A percentile compares a stretch with the other conserved stretches of the same genome.
Conservation (phyloP, 2,113 vertebrate genomes). For the Myotis davidii region DNA sequence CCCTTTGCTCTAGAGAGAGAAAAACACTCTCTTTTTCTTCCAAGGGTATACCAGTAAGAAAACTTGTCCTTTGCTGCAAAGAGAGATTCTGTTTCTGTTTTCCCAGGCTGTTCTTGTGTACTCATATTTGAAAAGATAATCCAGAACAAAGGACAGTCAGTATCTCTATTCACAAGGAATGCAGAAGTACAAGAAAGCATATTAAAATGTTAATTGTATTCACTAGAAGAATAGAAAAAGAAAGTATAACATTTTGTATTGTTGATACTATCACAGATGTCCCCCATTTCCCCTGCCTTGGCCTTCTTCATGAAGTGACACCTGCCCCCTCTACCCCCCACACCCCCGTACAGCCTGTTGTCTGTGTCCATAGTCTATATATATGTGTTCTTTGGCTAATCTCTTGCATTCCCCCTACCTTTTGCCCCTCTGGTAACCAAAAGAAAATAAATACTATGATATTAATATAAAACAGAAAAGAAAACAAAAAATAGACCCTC, state of each 20-base stretch:
- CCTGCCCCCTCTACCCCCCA: rapidly evolving
- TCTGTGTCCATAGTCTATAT: too few species aligned
- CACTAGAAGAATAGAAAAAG: background rate
- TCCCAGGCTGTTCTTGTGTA: background rate
- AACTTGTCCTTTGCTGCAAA: background rate
- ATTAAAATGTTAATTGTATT: constrained; percentile 6
- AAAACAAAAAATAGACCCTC: background rate
- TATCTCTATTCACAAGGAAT: background rate
- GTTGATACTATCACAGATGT: too few species aligned
- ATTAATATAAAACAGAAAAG: background rate
- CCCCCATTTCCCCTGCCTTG: too few species aligned
- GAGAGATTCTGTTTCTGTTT: background rate
- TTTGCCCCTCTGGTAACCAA: background rate
- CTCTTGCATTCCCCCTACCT: too few species aligned
- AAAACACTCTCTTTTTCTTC: background rate
- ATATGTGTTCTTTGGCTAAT: too few species aligned
- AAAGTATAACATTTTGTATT: background rate
- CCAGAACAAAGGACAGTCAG: background rate
- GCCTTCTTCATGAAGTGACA: too few species aligned
- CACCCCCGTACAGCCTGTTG: too few species aligned
- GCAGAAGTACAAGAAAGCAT: background rate
- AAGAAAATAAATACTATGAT: background rate
- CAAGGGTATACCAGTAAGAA: background rate
- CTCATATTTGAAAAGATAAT: background rate
- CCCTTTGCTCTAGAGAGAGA: background rate